phyloP scores from a whole-genome alignment of 2,888 invertebrate genomes.

The Drosophila anomelani region DNA sequence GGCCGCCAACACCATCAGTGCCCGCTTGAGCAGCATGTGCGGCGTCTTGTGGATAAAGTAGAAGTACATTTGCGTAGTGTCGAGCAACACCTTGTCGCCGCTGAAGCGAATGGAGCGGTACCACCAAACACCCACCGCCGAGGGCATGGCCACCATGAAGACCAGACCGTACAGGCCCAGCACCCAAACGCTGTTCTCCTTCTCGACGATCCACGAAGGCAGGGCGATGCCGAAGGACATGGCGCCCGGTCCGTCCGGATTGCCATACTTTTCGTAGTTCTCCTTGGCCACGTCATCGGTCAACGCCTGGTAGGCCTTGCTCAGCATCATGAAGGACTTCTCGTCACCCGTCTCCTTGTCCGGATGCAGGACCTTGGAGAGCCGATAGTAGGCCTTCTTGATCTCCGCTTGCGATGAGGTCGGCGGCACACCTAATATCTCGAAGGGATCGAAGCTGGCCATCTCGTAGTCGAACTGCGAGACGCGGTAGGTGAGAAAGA shows the following conservation, averaged over 20 bases:
- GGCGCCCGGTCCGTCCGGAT: conserved; percentile 99
- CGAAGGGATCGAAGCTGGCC: conserved; percentile 99
- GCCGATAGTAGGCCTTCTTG: conserved; percentile 97
- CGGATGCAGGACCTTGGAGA: conserved; percentile 97
- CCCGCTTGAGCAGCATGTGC: conserved; percentile 96
- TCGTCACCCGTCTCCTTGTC: conserved; percentile 99
- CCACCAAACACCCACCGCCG: conserved; percentile 98
- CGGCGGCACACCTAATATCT: conserved; percentile 95
- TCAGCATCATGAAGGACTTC: conserved; percentile 98
- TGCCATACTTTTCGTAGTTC: conserved; percentile 99
- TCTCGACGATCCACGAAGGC: conserved; percentile 99
- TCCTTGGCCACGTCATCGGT: conserved; percentile 98
- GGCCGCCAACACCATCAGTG: conserved; percentile 98
- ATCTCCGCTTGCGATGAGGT: conserved; percentile 95
- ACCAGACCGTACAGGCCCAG: conserved; percentile 97
- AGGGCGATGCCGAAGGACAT: conserved; percentile 99
- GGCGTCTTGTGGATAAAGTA: conserved; percentile 98
- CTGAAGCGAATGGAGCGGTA: conserved; percentile 98
- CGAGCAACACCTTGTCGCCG: conserved; percentile 97
- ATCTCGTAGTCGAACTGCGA: conserved; percentile 99
- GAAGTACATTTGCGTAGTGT: conserved; percentile 98
- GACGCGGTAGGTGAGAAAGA: conserved; percentile 94
- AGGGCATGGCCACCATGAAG: conserved; percentile 98
- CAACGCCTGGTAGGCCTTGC: conserved; percentile 96
- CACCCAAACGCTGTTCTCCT: conserved; percentile 99